Percentiles rank a stretch among this genome's conserved stretches.
Evolutionary conservation across 2,113 vertebrate species (phyloP).

Genomic region (Dipodomys ordii): DNA sequence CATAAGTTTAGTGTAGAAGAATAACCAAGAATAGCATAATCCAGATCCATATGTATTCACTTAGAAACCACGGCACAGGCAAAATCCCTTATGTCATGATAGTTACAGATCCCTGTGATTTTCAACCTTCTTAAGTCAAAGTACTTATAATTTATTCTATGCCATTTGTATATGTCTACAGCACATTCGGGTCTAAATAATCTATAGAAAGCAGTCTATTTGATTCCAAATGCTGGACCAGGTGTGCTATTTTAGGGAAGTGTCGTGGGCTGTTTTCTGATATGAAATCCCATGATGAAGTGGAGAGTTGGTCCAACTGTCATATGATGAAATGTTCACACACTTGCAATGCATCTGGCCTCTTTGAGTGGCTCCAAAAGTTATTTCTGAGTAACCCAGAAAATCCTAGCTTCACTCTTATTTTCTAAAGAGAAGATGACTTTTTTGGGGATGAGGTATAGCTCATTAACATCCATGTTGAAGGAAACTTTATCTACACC

Average conservation of each 20-base stretch:
- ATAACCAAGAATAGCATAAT: background rate
- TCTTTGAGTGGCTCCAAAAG: background rate
- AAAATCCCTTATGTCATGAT: background rate
- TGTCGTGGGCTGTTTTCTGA: background rate
- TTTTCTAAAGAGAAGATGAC: constrained; percentile 50
- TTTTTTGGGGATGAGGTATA: constrained; percentile 50
- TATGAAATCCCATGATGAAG: background rate
- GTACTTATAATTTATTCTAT: background rate
- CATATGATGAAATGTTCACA: background rate
- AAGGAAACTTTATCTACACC: constrained; percentile 64
- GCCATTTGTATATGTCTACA: background rate
- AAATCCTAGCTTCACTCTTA: background rate
- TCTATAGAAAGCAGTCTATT: background rate
- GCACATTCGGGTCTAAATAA: background rate
- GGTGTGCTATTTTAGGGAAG: background rate
- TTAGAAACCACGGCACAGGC: background rate
- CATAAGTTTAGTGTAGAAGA: background rate
- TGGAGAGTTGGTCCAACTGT: background rate
- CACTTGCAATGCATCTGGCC: background rate
- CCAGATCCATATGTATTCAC: background rate
- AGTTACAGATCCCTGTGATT: background rate
- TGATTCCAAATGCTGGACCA: background rate
- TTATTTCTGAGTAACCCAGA: constrained; percentile 42
- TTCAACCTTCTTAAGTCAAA: background rate
- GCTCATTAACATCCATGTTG: constrained; percentile 70